Conservation (phyloP, 2,888 invertebrate species). For the Drosophila pullipes region DNA sequence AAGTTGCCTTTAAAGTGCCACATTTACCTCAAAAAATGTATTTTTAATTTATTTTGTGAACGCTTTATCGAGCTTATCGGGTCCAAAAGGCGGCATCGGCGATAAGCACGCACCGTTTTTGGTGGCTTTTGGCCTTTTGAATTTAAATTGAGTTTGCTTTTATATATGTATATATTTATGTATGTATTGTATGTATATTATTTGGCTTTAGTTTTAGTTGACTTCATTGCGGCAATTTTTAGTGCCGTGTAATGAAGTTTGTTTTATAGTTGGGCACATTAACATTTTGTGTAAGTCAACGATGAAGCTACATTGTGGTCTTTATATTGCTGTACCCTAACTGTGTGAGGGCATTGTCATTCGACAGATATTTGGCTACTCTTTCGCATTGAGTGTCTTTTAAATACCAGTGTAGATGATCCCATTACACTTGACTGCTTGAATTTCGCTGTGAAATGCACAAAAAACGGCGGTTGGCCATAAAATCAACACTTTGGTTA, state of each 20-base stretch:
- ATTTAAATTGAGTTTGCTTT: constrained; percentile 70
- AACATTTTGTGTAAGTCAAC: constrained; percentile 47
- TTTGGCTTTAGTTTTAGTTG: constrained; percentile 59
- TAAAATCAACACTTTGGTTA: constrained; percentile 82
- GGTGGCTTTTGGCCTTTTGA: constrained; percentile 67
- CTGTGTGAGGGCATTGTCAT: not conserved
- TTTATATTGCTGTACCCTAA: not conserved
- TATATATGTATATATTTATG: constrained; percentile 13
- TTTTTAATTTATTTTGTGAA: constrained; percentile 82
- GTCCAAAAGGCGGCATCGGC: constrained; percentile 45
- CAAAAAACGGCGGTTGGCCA: constrained; percentile 51
- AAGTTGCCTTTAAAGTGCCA: constrained; percentile 74
- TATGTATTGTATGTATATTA: constrained; percentile 36
- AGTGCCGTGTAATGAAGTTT: constrained; percentile 77
- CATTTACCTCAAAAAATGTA: constrained; percentile 81
- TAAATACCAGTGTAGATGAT: constrained; percentile 12
- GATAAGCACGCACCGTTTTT: constrained; percentile 79
- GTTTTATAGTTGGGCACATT: constrained; percentile 62
- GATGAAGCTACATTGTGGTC: constrained; percentile 42
- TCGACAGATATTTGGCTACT: not conserved
- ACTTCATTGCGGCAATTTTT: constrained; percentile 59
- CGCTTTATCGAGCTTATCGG: constrained; percentile 75
- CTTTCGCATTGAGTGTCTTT: not conserved
- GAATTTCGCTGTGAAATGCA: constrained; percentile 33
- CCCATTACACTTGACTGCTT: constrained; percentile 29